Conservation (phyloP, 2,888 invertebrate genomes). For the Ophion obscuratus region DNA sequence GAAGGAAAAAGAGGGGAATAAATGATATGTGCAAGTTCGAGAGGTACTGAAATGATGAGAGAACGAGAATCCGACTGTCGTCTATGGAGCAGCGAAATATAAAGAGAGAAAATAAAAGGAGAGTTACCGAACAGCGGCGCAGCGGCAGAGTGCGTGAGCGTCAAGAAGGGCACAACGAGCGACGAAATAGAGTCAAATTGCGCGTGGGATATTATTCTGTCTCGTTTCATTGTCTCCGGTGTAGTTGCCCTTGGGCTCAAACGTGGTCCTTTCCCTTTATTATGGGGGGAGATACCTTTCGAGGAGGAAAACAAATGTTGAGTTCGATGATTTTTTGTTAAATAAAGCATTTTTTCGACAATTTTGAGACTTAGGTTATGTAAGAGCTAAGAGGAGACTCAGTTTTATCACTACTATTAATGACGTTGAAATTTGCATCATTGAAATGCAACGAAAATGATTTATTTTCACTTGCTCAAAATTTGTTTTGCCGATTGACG, state of each 20-base stretch:
- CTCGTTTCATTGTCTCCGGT: background rate
- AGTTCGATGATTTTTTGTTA: too few relatives aligned
- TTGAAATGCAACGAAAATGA: too few relatives aligned
- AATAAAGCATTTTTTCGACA: too few relatives aligned
- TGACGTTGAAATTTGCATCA: too few relatives aligned
- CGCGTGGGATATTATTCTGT: conserved; percentile 67
- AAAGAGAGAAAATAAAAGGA: background rate
- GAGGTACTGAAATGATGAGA: conserved; percentile 15
- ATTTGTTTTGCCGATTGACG: too few relatives aligned
- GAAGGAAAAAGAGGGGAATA: conserved; percentile 10
- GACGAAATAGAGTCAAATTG: conserved; percentile 68
- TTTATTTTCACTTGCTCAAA: too few relatives aligned
- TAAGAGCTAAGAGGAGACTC: too few relatives aligned
- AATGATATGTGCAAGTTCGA: conserved; percentile 23
- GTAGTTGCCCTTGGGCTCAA: background rate
- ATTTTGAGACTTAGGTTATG: too few relatives aligned
- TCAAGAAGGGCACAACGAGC: background rate
- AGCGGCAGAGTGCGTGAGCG: background rate
- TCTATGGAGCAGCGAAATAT: background rate
- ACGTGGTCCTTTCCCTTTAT: background rate
- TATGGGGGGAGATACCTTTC: background rate
- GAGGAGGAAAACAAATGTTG: too few relatives aligned
- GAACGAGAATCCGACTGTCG: background rate
- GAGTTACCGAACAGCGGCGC: background rate
- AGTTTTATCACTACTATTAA: too few relatives aligned